Base-by-base conservation (phyloP, 2,888 invertebrate genomes). In the Lottia scabra region DNA sequence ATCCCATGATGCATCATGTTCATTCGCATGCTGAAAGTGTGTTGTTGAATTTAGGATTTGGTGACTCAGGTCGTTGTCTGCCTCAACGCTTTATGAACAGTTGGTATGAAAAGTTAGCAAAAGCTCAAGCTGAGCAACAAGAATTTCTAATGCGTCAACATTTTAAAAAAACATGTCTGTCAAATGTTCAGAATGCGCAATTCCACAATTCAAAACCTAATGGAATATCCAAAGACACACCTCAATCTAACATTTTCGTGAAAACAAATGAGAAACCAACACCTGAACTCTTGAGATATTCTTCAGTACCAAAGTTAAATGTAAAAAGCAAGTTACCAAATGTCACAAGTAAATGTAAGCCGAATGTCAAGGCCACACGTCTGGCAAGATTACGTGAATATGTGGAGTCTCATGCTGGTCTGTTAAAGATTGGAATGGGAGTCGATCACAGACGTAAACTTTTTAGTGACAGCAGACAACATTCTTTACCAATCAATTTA, bases 41-140 rank as follows among this genome's bases (percentile, higher is more conserved):
- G 27, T 76, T 87, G 23, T 77, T 79, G 70, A 83, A 80, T 72
- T 75, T 87, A 19, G 87, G 87, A 0, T 85, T 86, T 72, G 80
- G 78, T 4, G 80, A 78, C 12, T 74, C 80, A 6, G 83, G 81
- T 15, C 83, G 82, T 27, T 84, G 85, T 70, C 73, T 87, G 13
- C 87, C 87, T 1, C 85, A 86, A 67, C 72, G 87, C 44, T 87
- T 87, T 76, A 77, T 84, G 15, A 75, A 75, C 23, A 83, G 86
- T 73, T 87, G 87, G 87, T 83, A 80, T 43, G 76, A 80, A 19
- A 87, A 85, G 77, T 75, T 85, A 16, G 65, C 79, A 12, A 66
- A 76, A n/a, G 77, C 80, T 2, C 75, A 77, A 62, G 38, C 19
- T n/a, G 75, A 76, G 65, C 30, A n/a, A 15, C 44, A 65, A 30